Base-by-base conservation (phyloP, 2,888 invertebrate species). In the Chironomus tentans region DNA sequence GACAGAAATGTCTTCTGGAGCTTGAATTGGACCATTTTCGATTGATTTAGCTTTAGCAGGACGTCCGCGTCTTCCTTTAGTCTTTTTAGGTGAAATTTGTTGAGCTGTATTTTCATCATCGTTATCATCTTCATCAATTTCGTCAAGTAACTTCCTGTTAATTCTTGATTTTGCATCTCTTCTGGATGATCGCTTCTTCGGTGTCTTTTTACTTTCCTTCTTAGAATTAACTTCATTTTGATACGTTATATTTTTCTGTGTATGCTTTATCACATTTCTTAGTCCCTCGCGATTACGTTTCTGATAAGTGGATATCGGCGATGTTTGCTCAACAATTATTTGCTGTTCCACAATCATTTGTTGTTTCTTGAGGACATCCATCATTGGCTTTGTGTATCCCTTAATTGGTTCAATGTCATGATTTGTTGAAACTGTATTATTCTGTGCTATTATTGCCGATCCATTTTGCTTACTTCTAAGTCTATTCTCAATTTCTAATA, bases 401-500 rank as follows among this genome's bases (percentile, higher is more conserved):
- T 79, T 79, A 22, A 78, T 78, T 2, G 68, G 61, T 38, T 78
- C 68, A 12, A 78, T 76, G 2, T 76, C 73, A 65, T 38, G 38
- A 38, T 38, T 38, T 38, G 38, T 38, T 38, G 38, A 10, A 38
- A 22, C 21, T 24, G 24, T 3, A 12, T 78, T 78, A 5, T 78
- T 79, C 68, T 81, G 79, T 12, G 79, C 79, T 48, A 77, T 79
- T 1, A 48, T 62, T 1, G 73, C 68, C 4, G 21, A 46, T 50
- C 74, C 68, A 24, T 38, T 69, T 6, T 61, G 79, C 65, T 81
- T 82, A 48, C 80, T 80, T 75, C 81, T 81, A 0, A 83, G 79
- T 76, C 80, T 79, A 70, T 81, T 81, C 78, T 84, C 82, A 74
- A 84, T 80, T 56, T 81, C 81, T 47, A 83, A 65, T 77, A 84